These are phyloP conservation scores for Choreutis nemorana DNA, from an alignment of 2,888 invertebrate genomes.

Conservation along the genomic window DNA sequence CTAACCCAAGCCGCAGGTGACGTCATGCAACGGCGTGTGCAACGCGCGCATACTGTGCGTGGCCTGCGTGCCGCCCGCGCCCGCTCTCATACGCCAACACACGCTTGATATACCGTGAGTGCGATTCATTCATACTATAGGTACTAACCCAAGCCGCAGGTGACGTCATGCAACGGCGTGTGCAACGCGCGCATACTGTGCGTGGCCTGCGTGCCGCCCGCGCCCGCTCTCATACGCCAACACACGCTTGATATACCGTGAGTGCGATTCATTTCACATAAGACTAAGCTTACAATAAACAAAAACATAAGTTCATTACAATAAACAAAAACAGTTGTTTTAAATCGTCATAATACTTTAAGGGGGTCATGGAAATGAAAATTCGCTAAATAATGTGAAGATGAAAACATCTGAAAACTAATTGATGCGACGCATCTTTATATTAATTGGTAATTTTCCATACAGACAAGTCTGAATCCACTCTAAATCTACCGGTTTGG, in stretches of 20 bases:
- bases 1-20: slow-evolving; percentile 93
- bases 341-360: no score
- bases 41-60: slow-evolving; percentile 94
- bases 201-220: slow-evolving; percentile 89
- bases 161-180: slow-evolving; percentile 95
- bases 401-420: no score
- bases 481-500: no score
- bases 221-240: slow-evolving; percentile 34
- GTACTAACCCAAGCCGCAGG: slow-evolving; percentile 93
- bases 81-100: slow-evolving; percentile 32
- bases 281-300: no score
- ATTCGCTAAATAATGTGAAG: no score
- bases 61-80: slow-evolving; percentile 84
- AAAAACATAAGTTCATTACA: no score
- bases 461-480: no score
- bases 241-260: slow-evolving; percentile 51
- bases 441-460: no score
- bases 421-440: no score
- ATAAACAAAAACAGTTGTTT: no score
- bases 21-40: slow-evolving; percentile 95
- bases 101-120: slow-evolving; percentile 52
- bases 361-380: no score
- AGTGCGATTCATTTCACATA: slow-evolving; percentile 16
- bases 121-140: no score
- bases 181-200: slow-evolving; percentile 94